Percentiles rank a stretch among this genome's conserved stretches.
Conservation (phyloP, 2,888 invertebrate species). For the Bugula neritina region DNA sequence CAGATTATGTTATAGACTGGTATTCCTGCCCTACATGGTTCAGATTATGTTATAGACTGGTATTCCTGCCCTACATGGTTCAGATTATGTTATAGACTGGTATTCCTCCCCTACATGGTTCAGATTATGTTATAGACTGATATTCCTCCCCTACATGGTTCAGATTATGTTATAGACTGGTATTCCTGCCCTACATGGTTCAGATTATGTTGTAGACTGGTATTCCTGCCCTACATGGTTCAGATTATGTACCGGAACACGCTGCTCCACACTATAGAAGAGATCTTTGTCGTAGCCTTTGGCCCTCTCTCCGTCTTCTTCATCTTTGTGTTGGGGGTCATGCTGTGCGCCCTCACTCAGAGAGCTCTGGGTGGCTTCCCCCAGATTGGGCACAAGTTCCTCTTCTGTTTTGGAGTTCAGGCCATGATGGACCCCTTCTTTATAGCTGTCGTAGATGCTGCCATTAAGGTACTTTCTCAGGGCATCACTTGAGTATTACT, state of each 20-base stretch:
- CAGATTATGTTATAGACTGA: constrained; percentile 48
- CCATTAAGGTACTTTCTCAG: constrained; percentile 9
- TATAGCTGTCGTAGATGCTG: constrained; percentile 41
- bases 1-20: constrained; percentile 48
- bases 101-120: constrained; percentile 49
- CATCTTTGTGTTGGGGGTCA: constrained; percentile 38
- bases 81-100: constrained; percentile 48
- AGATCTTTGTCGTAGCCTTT: constrained; percentile 43
- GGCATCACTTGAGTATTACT: too few relatives aligned
- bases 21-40: constrained; percentile 48
- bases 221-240: constrained; percentile 48
- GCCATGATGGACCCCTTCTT: constrained; percentile 46
- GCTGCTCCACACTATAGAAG: constrained; percentile 41
- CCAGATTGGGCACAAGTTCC: constrained; percentile 46
- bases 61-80: constrained; percentile 48
- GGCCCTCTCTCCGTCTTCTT: constrained; percentile 42
- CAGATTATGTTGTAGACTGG: constrained; percentile 46
- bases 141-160: constrained; percentile 49
- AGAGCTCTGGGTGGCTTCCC: constrained; percentile 42
- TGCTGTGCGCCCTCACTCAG: constrained; percentile 38
- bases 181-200: constrained; percentile 48
- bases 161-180: constrained; percentile 48
- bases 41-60: constrained; percentile 48
- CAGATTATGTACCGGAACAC: constrained; percentile 49
- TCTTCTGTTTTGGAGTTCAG: constrained; percentile 42